Conservation (phyloP, 2,888 invertebrate species). For the Lasioglossum lativentre region DNA sequence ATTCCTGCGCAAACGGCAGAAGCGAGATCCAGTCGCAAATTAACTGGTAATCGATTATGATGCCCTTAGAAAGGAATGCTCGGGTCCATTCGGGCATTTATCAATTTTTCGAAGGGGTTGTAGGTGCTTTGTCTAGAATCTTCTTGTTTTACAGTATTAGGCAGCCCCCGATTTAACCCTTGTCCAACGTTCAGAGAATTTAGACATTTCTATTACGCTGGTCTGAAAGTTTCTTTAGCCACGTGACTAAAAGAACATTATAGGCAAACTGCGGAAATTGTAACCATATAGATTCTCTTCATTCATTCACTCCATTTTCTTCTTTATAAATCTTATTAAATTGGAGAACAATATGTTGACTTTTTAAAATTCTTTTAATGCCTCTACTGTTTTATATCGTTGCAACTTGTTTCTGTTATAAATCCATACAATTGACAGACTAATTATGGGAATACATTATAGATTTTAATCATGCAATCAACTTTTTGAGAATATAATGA, state of each 20-base stretch:
- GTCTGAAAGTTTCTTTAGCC: no score
- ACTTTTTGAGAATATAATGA: background rate
- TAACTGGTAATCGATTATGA: constrained; percentile 47
- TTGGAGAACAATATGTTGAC: background rate
- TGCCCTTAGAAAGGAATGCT: constrained; percentile 3
- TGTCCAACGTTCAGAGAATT: no score
- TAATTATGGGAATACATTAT: background rate
- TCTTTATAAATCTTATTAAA: background rate
- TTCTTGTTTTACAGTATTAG: no score
- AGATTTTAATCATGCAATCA: background rate
- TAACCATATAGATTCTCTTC: no score
- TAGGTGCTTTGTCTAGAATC: no score
- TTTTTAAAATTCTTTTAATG: background rate
- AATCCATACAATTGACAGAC: background rate
- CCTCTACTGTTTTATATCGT: background rate
- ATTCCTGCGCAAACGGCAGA: background rate
- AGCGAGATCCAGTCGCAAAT: constrained; percentile 17
- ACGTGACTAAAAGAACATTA: no score
- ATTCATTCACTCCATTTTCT: background rate
- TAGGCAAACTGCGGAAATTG: no score
- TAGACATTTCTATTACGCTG: no score
- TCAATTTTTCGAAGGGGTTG: background rate
- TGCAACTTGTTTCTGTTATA: background rate
- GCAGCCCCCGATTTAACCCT: no score
- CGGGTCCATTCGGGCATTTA: background rate